These are phyloP conservation scores for Cynodonichthys magdalenae DNA, from an alignment of 2,797 vertebrate species.

Conservation along the genomic window DNA sequence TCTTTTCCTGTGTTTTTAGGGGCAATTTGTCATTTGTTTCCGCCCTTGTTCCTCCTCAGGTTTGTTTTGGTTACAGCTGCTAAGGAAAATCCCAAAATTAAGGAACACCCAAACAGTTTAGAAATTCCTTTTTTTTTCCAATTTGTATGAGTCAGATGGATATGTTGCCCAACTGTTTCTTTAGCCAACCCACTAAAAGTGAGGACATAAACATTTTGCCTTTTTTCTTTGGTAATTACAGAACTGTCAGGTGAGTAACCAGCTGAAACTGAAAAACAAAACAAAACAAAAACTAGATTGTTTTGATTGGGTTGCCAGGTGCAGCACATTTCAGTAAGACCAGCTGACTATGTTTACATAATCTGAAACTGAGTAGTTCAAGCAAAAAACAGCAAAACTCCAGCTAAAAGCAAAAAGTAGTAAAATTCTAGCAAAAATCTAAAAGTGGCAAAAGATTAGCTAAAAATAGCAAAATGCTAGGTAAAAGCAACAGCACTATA, in stretches of 20 bases:
- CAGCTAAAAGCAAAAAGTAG: too few relatives aligned
- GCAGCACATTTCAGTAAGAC: too few relatives aligned
- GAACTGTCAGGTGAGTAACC: background rate
- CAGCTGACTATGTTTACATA: too few relatives aligned
- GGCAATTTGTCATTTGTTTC: background rate
- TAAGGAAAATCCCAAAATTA: constrained; percentile 29
- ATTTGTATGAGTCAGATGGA: background rate
- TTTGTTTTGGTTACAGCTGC: constrained; percentile 43
- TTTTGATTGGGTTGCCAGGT: constrained; percentile 3
- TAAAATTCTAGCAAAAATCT: too few relatives aligned
- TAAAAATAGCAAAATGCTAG: too few relatives aligned
- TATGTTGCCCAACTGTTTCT: constrained; percentile 4
- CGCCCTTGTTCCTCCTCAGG: background rate
- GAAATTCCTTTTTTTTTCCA: constrained; percentile 47
- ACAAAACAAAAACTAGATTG: background rate
- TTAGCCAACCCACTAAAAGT: background rate
- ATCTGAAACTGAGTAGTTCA: too few relatives aligned
- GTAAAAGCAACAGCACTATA: too few relatives aligned
- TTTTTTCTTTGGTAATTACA: constrained; percentile 16
- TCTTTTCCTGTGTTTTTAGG: background rate
- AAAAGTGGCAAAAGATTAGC: too few relatives aligned
- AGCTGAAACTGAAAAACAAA: background rate
- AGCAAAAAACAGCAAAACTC: too few relatives aligned
- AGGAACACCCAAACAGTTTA: constrained; percentile 19
- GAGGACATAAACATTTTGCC: constrained; percentile 1